These are phyloP conservation scores for Diabrotica balteata DNA, from an alignment of 2,888 invertebrate species.

Conservation along the genomic window DNA sequence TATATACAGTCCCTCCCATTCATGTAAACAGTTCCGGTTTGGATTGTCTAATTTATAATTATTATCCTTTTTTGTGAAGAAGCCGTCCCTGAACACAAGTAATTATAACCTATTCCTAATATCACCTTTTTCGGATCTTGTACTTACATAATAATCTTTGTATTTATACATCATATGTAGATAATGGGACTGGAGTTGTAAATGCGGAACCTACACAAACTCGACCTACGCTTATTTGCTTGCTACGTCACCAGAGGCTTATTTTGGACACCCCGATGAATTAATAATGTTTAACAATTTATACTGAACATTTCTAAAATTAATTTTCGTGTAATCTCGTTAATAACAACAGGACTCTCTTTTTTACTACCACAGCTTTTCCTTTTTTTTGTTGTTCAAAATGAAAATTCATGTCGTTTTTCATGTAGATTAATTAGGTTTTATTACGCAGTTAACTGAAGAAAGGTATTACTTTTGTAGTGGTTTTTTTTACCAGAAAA, in stretches of 20 bases:
- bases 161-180: constrained; percentile 40
- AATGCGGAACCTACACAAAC: constrained; percentile 29
- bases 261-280: constrained; percentile 23
- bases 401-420: too few relatives aligned
- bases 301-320: background rate
- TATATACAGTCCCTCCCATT: too few relatives aligned
- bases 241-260: constrained; percentile 29
- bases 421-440: too few relatives aligned
- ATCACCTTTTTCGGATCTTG: constrained; percentile 50
- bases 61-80: background rate
- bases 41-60: background rate
- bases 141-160: constrained; percentile 44
- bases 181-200: constrained; percentile 32
- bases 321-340: too few relatives aligned
- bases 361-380: too few relatives aligned
- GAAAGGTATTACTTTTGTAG: too few relatives aligned
- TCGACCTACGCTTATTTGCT: constrained; percentile 35
- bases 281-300: constrained; percentile 2
- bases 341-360: too few relatives aligned
- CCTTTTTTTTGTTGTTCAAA: too few relatives aligned
- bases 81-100: constrained; percentile 13
- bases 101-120: constrained; percentile 47
- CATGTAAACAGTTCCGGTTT: background rate
- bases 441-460: too few relatives aligned
- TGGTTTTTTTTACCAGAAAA: too few relatives aligned